Conservation (phyloP, 2,113 vertebrate species). For the Ardeotis arabs region DNA sequence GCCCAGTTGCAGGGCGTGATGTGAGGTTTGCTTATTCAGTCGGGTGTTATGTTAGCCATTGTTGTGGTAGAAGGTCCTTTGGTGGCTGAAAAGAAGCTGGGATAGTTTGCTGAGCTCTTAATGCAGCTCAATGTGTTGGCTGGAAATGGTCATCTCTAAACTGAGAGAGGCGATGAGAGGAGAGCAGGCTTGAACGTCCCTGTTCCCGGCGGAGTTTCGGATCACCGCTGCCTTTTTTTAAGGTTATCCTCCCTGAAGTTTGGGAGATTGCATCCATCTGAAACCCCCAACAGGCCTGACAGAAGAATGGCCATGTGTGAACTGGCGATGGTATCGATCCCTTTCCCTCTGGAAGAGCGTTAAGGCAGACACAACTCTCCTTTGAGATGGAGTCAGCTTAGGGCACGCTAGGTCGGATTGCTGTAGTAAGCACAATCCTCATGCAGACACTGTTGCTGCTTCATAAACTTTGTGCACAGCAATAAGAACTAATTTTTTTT, state of each 20-base stretch:
- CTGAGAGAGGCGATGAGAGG: background rate
- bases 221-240: background rate
- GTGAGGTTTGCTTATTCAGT: background rate
- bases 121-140: background rate
- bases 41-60: background rate
- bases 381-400: background rate
- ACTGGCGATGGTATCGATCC: background rate
- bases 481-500: background rate
- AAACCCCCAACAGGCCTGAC: background rate
- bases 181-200: background rate
- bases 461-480: background rate
- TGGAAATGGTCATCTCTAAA: background rate
- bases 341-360: background rate
- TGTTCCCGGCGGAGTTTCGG: background rate
- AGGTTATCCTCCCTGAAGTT: background rate
- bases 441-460: background rate
- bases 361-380: background rate
- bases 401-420: background rate
- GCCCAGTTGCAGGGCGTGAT: background rate
- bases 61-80: background rate
- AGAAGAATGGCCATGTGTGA: background rate
- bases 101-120: background rate
- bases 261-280: background rate
- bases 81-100: background rate
- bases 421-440: background rate